These are phyloP conservation scores for Sus cebifrons DNA, from an alignment of 2,797 vertebrate genomes.

Conservation along the genomic window DNA sequence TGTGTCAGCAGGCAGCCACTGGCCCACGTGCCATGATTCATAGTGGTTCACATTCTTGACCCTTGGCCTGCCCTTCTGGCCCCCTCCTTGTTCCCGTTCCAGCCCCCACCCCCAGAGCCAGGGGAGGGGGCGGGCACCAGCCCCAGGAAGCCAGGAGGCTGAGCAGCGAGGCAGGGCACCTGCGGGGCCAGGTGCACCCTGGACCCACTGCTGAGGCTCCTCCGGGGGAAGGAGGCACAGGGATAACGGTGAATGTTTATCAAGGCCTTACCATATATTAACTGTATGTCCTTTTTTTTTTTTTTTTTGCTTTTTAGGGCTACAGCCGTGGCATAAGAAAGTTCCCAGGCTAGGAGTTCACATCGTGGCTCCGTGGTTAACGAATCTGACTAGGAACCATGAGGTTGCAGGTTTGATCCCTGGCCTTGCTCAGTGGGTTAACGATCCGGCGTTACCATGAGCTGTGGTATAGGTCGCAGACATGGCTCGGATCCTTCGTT, in stretches of 20 bases:
- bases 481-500: no score
- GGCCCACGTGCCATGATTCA: conserved; percentile 67
- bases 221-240: neutral
- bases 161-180: neutral
- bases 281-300: no score
- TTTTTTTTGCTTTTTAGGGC: no score
- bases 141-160: neutral
- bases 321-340: no score
- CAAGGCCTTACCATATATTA: no score
- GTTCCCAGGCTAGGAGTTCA: no score
- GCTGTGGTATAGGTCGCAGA: no score
- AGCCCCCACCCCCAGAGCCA: neutral
- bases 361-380: no score
- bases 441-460: no score
- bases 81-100: neutral
- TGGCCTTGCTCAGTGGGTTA: no score
- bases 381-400: no score
- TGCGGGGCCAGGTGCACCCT: neutral
- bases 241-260: fast-evolving
- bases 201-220: neutral
- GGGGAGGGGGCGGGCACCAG: neutral
- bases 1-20: conserved; percentile 72
- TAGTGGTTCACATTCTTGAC: neutral
- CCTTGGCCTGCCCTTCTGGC: conserved; percentile 33
- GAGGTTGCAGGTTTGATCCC: no score